phyloP scores from a whole-genome alignment of 2,888 invertebrate species.

The Drosophila antonietae region DNA sequence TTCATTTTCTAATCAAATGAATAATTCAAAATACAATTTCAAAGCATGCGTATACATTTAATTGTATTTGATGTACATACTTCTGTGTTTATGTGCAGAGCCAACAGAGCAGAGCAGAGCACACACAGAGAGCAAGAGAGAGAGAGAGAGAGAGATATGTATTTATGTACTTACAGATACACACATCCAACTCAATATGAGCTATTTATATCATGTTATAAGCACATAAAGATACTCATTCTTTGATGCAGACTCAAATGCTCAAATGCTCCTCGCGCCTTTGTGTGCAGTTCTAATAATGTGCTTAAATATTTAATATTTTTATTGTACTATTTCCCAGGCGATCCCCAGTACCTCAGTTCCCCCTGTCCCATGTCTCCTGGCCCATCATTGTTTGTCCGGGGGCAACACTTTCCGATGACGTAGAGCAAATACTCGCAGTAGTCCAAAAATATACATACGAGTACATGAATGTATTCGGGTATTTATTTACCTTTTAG shows the following conservation, averaged over 20 bases:
- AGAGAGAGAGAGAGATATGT: neutral
- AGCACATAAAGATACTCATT: constrained; percentile 32
- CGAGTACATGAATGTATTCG: constrained; percentile 34
- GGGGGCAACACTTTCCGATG: constrained; percentile 52
- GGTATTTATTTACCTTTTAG: constrained; percentile 79
- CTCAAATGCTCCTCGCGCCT: constrained; percentile 17
- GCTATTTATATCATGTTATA: constrained; percentile 40
- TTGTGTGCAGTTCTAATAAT: constrained; percentile 76
- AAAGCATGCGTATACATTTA: constrained; percentile 24
- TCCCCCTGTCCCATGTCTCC: constrained; percentile 32
- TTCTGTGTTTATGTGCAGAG: constrained; percentile 49
- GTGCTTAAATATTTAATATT: constrained; percentile 77
- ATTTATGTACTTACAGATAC: constrained; percentile 13
- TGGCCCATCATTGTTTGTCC: constrained; percentile 56
- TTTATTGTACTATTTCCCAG: constrained; percentile 68
- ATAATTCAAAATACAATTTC: constrained; percentile 45
- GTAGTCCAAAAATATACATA: constrained; percentile 56
- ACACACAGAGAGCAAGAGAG: neutral
- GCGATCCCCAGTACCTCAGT: constrained; percentile 55
- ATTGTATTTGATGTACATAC: constrained; percentile 40
- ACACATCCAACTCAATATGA: constrained; percentile 30
- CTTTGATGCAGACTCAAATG: constrained; percentile 42
- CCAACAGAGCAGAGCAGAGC: constrained; percentile 28
- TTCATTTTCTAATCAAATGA: constrained; percentile 41
- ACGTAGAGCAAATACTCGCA: constrained; percentile 66